These are phyloP conservation scores for Epinephelus moara DNA, from an alignment of 2,113 vertebrate genomes.

Conservation along the genomic window DNA sequence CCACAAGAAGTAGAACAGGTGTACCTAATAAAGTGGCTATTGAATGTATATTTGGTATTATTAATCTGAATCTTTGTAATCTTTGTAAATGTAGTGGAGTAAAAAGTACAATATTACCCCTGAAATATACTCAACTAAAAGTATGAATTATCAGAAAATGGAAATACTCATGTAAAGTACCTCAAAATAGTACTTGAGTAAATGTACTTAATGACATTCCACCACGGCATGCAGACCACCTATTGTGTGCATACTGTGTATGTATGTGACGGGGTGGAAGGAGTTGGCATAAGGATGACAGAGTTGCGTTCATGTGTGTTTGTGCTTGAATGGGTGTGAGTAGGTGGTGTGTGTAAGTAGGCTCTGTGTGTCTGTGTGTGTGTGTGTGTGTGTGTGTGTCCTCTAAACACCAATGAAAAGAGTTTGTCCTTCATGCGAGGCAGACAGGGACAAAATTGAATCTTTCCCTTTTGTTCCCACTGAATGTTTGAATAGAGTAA, in stretches of 20 bases:
- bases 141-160: no score
- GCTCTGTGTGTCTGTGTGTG: background rate
- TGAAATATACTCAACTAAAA: no score
- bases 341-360: background rate
- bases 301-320: constrained; percentile 6
- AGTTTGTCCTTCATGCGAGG: constrained; percentile 73
- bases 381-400: constrained; percentile 23
- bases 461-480: constrained; percentile 49
- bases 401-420: constrained; percentile 65
- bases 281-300: constrained; percentile 5
- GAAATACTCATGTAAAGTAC: no score
- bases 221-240: constrained; percentile 8
- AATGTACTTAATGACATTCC: no score
- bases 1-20: no score
- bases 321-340: constrained; percentile 31
- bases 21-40: no score
- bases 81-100: no score
- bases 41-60: no score
- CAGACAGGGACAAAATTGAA: constrained; percentile 64
- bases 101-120: no score
- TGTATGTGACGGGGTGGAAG: background rate
- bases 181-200: no score
- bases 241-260: constrained; percentile 1
- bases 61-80: no score
- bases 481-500: constrained; percentile 74